These are phyloP conservation scores for Melitaea athalia DNA, from an alignment of 2,888 invertebrate species.

Conservation along the genomic window DNA sequence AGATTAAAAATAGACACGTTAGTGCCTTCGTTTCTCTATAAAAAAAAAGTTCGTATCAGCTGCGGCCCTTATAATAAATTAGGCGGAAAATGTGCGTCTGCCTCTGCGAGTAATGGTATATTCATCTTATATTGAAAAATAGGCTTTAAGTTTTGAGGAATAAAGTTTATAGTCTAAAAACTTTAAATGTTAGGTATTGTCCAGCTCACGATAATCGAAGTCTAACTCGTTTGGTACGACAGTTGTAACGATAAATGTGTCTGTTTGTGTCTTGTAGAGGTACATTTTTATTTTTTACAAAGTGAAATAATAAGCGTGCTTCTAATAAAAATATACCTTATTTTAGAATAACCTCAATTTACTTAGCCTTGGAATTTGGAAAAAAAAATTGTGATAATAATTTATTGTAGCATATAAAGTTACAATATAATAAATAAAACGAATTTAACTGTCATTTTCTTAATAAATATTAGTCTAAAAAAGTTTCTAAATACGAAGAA, in stretches of 20 bases:
- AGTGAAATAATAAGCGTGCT: no score
- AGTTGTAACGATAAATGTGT: constrained; percentile 8
- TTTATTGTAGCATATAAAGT: no score
- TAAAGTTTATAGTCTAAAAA: constrained; percentile 5
- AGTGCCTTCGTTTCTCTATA: background rate
- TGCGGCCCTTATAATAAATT: constrained; percentile 32
- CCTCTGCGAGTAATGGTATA: constrained; percentile 20
- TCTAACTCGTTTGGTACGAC: background rate
- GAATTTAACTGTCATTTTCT: no score
- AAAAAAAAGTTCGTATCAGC: constrained; percentile 26
- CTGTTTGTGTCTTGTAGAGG: background rate
- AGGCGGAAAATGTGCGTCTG: constrained; percentile 32
- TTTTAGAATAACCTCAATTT: no score
- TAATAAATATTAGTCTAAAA: no score
- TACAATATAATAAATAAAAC: no score
- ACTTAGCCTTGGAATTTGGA: no score
- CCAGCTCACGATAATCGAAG: background rate
- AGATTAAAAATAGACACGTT: constrained; percentile 10
- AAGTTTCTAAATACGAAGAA: no score
- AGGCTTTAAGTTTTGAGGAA: background rate
- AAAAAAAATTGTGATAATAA: no score
- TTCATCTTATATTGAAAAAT: background rate
- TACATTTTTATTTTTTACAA: no score
- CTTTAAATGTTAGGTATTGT: constrained; percentile 2
- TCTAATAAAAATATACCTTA: no score